Percentiles rank a stretch among this genome's conserved stretches.
phyloP scores from a whole-genome alignment of 2,113 vertebrate species.

The Macquaria ambigua region DNA sequence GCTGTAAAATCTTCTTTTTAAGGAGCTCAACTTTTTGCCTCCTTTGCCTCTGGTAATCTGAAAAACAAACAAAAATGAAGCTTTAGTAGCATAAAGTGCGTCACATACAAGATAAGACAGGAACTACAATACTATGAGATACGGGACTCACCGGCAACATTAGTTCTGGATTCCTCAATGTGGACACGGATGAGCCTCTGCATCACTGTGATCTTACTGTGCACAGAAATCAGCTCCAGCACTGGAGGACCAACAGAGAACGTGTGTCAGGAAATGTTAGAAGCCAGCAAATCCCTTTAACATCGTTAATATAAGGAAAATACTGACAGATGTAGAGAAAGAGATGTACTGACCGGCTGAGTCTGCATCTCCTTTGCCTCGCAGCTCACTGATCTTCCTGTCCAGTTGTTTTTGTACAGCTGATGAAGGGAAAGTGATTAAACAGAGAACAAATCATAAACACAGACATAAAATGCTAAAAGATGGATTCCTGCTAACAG shows the following conservation, averaged over 20 bases:
- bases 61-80: neutral
- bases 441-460: neutral
- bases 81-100: too few relatives aligned
- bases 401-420: conserved; percentile 36
- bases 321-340: neutral
- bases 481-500: neutral
- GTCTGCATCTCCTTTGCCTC: neutral
- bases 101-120: neutral
- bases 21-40: conserved; percentile 4
- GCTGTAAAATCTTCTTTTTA: conserved; percentile 39
- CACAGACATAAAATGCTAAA: neutral
- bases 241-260: conserved; percentile 40
- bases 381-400: conserved; percentile 2
- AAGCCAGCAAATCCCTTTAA: neutral
- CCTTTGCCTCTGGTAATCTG: conserved; percentile 37
- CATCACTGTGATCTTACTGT: neutral
- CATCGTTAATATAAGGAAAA: neutral
- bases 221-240: conserved; percentile 53
- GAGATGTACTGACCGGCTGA: conserved; percentile 22
- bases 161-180: conserved; percentile 9
- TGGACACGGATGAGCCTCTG: conserved; percentile 27
- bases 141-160: conserved; percentile 28
- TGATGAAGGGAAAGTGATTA: conserved; percentile 29
- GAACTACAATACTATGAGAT: neutral
- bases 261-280: neutral